Base-by-base conservation (phyloP, 2,888 invertebrate genomes). In the Dione vanillae region DNA sequence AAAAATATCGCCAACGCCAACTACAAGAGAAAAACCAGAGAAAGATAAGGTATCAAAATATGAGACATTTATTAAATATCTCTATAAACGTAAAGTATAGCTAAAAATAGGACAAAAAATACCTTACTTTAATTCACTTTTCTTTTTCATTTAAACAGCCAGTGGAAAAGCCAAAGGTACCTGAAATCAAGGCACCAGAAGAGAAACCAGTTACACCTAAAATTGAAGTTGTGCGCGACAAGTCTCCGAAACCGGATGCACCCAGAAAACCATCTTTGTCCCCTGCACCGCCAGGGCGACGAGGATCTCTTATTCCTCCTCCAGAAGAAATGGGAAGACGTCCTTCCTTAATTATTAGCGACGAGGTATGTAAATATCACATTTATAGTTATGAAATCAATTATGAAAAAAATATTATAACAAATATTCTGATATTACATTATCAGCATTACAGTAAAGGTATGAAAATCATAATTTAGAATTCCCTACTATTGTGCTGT, bases 271-370 rank as follows among this genome's bases (percentile, higher is more conserved):
- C 96, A 27, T 98, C 98, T 0, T 87, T 97, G 77, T 95, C 94
- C 52, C 96, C 96, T 52, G 88, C 84, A 49, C 92, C 92, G 43
- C 86, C 86, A 0, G 87, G 82, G 56, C 87, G 93, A 81, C 95
- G 98, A 80, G 98, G 98, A 71, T 98, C 98, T 65, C 95, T 98
- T 72, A 96, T 98, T 84, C 98, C 98, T 81, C 97, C 97, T 9
- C 98, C 97, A 76, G 98, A 98, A 87, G 96, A 96, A 88, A 96
- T 96, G 90, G 96, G 96, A 82, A 95, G 98, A 82, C 95, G 98
- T 80, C 97, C 98, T 78, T 97, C 97, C 80, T 95, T 98, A 79
- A 97, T 98, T 83, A 98, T 98, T 86, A 97, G 97, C 86, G 98
- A 98, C 90, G 98, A 98, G 97, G 98, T 98, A 96, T 90, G 94